These are phyloP conservation scores for Tetramorium parvispinum DNA, from an alignment of 1,140 invertebrate genomes.

Conservation along the genomic window DNA sequence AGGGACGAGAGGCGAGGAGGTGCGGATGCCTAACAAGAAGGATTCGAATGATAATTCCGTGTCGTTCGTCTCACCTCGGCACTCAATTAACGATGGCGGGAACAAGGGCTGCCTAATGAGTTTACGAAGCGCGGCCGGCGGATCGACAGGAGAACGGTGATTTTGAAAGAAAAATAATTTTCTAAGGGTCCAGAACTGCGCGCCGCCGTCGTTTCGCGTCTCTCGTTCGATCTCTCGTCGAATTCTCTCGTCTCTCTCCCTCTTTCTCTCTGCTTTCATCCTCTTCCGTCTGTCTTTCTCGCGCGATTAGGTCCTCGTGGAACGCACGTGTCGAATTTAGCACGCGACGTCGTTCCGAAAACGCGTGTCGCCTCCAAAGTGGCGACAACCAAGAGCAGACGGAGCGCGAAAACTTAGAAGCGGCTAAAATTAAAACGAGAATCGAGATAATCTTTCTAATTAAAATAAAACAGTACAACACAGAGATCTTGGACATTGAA, in stretches of 20 bases:
- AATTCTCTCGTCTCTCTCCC: slow-evolving; percentile 51
- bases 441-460: neutral
- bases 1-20: neutral
- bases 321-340: slow-evolving; percentile 24
- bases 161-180: slow-evolving; percentile 85
- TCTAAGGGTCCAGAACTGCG: slow-evolving; percentile 77
- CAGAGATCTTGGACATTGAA: neutral
- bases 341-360: neutral
- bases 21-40: slow-evolving; percentile 60
- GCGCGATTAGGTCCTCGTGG: slow-evolving; percentile 36
- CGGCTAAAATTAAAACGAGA: neutral
- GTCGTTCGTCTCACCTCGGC: slow-evolving; percentile 68
- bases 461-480: neutral
- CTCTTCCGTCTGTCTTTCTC: slow-evolving; percentile 6
- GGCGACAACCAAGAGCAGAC: neutral
- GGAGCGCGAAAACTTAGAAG: neutral
- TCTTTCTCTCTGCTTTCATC: neutral
- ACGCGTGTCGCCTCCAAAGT: slow-evolving; percentile 11
- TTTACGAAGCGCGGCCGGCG: slow-evolving; percentile 73
- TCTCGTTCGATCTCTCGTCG: slow-evolving; percentile 55
- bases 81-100: slow-evolving; percentile 74
- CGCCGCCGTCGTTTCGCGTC: slow-evolving; percentile 37
- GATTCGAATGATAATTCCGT: slow-evolving; percentile 73
- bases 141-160: slow-evolving; percentile 78
- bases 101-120: slow-evolving; percentile 84